Conservation (phyloP, 1,140 invertebrate genomes). For the Drosophila sulfurigaster region DNA sequence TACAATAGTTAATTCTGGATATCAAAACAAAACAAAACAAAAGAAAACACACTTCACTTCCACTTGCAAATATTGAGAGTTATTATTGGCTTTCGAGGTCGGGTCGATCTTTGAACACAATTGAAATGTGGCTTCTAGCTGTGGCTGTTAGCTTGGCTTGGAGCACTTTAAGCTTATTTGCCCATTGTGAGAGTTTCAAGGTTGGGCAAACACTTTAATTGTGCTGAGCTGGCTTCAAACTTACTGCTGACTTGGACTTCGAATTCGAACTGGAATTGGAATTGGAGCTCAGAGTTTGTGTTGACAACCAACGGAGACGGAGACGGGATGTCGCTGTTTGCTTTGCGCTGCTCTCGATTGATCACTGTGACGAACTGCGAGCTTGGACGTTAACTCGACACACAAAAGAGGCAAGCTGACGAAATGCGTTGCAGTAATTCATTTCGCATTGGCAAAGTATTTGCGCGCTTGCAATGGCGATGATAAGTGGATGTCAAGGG, state of each 20-base stretch:
- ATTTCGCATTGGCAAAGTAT: constrained; percentile 50
- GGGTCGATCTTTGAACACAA: constrained; percentile 3
- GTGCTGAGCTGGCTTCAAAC: constrained; percentile 10
- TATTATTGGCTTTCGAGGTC: constrained; percentile 7
- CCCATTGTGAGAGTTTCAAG: constrained; percentile 17
- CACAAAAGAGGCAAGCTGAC: constrained; percentile 20
- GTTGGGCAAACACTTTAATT: constrained; percentile 23
- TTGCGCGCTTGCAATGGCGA: constrained; percentile 43
- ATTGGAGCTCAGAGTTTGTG: background rate
- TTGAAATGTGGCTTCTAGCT: constrained; percentile 1
- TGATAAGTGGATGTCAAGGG: constrained; percentile 77
- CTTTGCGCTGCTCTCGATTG: background rate
- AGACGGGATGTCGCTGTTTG: background rate
- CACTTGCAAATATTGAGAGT: background rate
- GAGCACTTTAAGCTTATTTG: constrained; percentile 11
- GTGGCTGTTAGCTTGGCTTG: constrained; percentile 6
- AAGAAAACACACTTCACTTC: background rate
- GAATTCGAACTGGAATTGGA: background rate
- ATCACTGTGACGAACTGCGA: constrained; percentile 24
- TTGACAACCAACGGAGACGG: background rate
- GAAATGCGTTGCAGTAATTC: constrained; percentile 64
- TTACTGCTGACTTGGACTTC: constrained; percentile 6
- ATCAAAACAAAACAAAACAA: background rate
- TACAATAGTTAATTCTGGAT: too few relatives aligned
- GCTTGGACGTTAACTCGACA: constrained; percentile 13